Evolutionary conservation across 23 tunicate species (phyloP).

Genomic region (Ascidia mentula): DNA sequence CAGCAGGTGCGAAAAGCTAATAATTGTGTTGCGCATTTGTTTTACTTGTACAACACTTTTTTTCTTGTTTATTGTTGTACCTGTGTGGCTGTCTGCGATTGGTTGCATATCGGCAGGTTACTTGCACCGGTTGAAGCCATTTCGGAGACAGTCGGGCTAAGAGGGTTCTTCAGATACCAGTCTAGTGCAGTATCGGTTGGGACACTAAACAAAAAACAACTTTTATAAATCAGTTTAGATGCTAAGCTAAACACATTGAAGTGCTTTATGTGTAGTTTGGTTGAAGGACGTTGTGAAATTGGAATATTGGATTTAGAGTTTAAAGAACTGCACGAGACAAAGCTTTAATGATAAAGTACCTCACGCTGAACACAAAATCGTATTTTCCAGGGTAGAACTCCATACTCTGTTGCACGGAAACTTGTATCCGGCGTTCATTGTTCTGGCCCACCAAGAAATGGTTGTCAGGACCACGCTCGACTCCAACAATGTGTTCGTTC

Average conservation of each 20-base stretch:
- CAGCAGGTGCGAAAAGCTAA: no score
- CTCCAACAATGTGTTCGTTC: conserved; percentile 5
- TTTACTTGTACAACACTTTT: neutral
- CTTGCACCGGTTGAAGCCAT: neutral
- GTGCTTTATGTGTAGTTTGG: no score
- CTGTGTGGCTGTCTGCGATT: conserved; percentile 6
- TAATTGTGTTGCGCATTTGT: no score
- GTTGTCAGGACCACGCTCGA: conserved; percentile 16
- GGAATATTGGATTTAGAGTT: neutral
- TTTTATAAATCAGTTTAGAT: neutral
- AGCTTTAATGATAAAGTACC: neutral
- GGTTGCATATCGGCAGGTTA: neutral
- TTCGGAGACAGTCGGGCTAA: neutral
- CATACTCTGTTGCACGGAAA: neutral
- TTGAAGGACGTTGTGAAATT: no score
- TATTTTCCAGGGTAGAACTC: conserved; percentile 9
- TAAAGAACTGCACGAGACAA: neutral
- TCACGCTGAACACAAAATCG: neutral
- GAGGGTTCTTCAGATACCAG: conserved; percentile 15
- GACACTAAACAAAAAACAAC: neutral
- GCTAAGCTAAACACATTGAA: no score
- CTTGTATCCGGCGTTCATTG: neutral
- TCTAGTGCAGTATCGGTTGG: neutral
- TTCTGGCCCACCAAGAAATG: conserved; percentile 8
- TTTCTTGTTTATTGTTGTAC: neutral